phyloP scores from a whole-genome alignment of 2,797 vertebrate species.

The Sebastiscus albofasciatus region DNA sequence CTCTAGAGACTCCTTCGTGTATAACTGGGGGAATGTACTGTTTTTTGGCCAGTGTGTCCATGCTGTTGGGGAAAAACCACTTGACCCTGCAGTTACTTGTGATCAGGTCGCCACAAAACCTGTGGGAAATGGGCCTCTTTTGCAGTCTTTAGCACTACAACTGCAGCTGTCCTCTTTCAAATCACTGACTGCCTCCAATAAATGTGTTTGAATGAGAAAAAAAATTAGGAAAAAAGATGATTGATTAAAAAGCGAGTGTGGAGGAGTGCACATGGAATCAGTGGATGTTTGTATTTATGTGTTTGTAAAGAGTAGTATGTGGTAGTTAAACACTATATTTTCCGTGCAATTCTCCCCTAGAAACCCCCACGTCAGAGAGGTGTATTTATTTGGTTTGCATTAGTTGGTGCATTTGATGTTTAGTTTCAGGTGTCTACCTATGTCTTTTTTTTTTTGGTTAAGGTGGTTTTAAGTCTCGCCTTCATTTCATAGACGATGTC shows the following conservation, averaged over 20 bases:
- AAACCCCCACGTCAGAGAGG: slow-evolving; percentile 57
- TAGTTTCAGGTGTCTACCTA: slow-evolving; percentile 75
- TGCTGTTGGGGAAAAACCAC: slow-evolving; percentile 27
- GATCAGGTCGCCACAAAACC: slow-evolving; percentile 33
- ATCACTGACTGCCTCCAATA: slow-evolving; percentile 68
- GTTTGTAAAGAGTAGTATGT: slow-evolving; percentile 67
- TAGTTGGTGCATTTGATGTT: slow-evolving; percentile 74
- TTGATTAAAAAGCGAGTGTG: slow-evolving; percentile 55
- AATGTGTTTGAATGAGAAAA: slow-evolving; percentile 63
- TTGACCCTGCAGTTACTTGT: slow-evolving; percentile 31
- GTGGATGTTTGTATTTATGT: slow-evolving; percentile 75
- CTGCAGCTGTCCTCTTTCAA: slow-evolving; percentile 50
- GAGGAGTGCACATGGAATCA: slow-evolving; percentile 53
- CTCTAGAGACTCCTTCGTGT: slow-evolving; percentile 47
- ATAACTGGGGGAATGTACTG: slow-evolving; percentile 53
- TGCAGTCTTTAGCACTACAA: slow-evolving; percentile 61
- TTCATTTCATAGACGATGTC: slow-evolving; percentile 74
- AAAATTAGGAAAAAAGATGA: slow-evolving; percentile 48
- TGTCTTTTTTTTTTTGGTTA: slow-evolving; percentile 65
- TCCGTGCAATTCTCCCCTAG: slow-evolving; percentile 81
- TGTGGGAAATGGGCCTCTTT: slow-evolving; percentile 30
- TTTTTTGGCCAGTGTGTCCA: slow-evolving; percentile 23
- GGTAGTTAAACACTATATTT: slow-evolving; percentile 73
- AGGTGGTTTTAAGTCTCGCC: slow-evolving; percentile 70
- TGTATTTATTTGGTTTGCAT: slow-evolving; percentile 86